These are phyloP conservation scores for Anguilla japonica DNA, from an alignment of 2,113 vertebrate genomes.

Conservation along the genomic window DNA sequence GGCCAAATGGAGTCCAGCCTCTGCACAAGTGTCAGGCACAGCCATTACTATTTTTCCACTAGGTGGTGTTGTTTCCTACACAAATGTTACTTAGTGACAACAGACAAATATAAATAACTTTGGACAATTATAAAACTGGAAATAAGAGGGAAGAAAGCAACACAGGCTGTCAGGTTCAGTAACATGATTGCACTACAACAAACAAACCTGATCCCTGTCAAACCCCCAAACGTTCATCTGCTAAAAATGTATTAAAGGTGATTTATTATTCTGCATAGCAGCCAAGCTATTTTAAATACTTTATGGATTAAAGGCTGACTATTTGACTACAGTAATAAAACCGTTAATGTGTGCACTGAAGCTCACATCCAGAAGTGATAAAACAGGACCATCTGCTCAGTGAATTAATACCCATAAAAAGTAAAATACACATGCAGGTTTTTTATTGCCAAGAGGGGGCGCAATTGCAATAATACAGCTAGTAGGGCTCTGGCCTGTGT, in stretches of 20 bases:
- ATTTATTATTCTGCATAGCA: background rate
- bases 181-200: background rate
- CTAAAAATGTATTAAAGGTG: background rate
- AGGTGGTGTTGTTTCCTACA: background rate
- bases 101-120: background rate
- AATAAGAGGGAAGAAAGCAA: background rate
- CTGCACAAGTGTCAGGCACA: background rate
- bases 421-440: background rate
- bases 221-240: background rate
- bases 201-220: background rate
- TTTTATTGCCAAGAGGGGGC: background rate
- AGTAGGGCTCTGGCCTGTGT: too few relatives aligned
- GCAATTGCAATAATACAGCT: background rate
- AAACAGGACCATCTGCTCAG: background rate
- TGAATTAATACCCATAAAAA: background rate
- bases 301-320: background rate
- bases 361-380: background rate
- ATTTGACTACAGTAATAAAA: background rate
- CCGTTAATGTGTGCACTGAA: background rate
- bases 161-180: background rate
- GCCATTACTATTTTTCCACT: background rate
- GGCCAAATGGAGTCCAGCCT: too few relatives aligned
- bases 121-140: background rate
- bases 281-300: background rate
- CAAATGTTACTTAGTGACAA: background rate